These are phyloP conservation scores for Sebastes oblongus DNA, from an alignment of 2,797 vertebrate species.

Conservation along the genomic window DNA sequence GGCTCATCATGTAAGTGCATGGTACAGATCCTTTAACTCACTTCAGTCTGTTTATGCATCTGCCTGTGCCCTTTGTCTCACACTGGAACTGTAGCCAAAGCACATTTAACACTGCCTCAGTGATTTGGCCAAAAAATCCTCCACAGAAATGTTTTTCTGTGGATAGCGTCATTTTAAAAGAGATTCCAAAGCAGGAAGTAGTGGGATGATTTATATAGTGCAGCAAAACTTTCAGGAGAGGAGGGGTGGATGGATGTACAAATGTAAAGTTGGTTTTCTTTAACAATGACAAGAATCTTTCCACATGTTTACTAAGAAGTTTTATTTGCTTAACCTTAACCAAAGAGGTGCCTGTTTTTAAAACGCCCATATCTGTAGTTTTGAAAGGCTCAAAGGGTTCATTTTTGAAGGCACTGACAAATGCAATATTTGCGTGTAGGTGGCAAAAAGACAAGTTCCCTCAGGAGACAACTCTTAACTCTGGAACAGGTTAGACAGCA, in stretches of 20 bases:
- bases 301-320: background rate
- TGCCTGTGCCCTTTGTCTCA: background rate
- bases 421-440: conserved; percentile 1
- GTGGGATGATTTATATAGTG: background rate
- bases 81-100: background rate
- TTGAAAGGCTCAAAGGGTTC: background rate
- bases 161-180: too few species aligned
- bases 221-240: background rate
- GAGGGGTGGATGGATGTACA: background rate
- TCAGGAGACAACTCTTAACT: conserved; percentile 10
- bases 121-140: background rate
- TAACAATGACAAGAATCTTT: background rate
- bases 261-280: background rate
- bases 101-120: background rate
- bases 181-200: background rate
- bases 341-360: background rate
- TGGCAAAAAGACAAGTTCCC: conserved; percentile 6
- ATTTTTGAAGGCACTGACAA: background rate
- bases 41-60: background rate
- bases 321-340: background rate
- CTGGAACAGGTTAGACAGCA: conserved; percentile 7
- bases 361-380: background rate
- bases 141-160: background rate
- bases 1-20: background rate
- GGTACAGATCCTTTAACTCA: background rate